Conservation (phyloP, 2,888 invertebrate species). For the Xestia c-nigrum region DNA sequence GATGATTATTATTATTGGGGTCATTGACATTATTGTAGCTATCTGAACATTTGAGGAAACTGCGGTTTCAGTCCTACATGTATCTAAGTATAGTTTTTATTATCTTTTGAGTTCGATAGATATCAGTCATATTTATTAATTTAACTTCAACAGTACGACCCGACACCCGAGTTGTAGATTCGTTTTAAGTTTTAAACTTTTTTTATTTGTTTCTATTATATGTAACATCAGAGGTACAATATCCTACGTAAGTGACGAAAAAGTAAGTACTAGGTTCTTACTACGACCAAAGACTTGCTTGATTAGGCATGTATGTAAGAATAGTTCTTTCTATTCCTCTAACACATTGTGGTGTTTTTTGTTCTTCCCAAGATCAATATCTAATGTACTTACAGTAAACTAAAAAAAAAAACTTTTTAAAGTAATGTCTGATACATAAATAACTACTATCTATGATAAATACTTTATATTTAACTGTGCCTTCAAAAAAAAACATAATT, state of each 20-base stretch:
- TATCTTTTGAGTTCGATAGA: neutral
- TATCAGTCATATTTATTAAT: slow-evolving; percentile 4
- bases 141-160: slow-evolving; percentile 12
- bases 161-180: neutral
- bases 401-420: neutral
- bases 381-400: neutral
- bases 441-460: neutral
- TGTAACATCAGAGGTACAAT: too few species aligned
- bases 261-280: neutral
- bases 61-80: slow-evolving; percentile 35
- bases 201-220: neutral
- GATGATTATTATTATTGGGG: slow-evolving; percentile 35
- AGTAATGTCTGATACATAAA: neutral
- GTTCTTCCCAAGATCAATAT: neutral
- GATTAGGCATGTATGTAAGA: neutral
- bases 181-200: neutral
- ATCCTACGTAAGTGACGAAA: slow-evolving; percentile 2
- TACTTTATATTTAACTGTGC: neutral
- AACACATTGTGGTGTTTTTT: neutral
- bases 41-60: slow-evolving; percentile 28
- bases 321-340: neutral
- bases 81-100: slow-evolving; percentile 10
- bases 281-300: neutral
- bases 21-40: slow-evolving; percentile 40
- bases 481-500: neutral